Evolutionary conservation across 2,113 vertebrate genomes (phyloP).

Genomic region (Caretta caretta): DNA sequence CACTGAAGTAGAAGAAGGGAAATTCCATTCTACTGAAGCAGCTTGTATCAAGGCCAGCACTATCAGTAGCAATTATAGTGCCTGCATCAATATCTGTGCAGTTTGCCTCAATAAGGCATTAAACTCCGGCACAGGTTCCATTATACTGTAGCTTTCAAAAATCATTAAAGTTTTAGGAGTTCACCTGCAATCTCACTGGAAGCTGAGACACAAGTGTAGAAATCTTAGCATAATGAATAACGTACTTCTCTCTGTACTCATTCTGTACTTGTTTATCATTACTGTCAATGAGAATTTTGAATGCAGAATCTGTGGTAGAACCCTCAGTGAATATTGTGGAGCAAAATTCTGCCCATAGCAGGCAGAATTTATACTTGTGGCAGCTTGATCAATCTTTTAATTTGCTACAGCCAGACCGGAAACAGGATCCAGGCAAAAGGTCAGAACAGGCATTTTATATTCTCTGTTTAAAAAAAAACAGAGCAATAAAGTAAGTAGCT

Average conservation of each 20-base stretch:
- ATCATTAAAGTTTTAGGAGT: neutral
- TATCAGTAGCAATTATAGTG: neutral
- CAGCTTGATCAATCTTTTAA: constrained; percentile 57
- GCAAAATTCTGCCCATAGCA: constrained; percentile 2
- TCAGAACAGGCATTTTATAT: constrained; percentile 76
- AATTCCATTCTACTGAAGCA: neutral
- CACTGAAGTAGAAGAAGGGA: neutral
- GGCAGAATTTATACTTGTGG: constrained; percentile 19
- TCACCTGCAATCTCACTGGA: neutral
- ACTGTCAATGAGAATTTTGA: neutral
- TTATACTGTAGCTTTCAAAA: neutral
- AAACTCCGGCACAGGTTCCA: neutral
- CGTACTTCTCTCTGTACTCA: neutral
- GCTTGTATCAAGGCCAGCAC: neutral
- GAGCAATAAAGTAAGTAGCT: constrained; percentile 77
- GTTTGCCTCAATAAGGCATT: neutral
- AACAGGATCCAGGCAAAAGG: constrained; percentile 72
- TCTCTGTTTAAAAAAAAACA: constrained; percentile 68
- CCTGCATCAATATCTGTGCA: neutral
- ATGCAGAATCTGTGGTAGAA: neutral
- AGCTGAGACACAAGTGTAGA: neutral
- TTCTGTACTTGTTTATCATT: neutral
- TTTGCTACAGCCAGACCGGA: constrained; percentile 73
- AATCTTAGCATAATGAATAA: neutral
- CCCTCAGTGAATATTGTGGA: neutral